These are phyloP conservation scores for Myotis davidii DNA, from an alignment of 2,113 vertebrate genomes.

Conservation along the genomic window DNA sequence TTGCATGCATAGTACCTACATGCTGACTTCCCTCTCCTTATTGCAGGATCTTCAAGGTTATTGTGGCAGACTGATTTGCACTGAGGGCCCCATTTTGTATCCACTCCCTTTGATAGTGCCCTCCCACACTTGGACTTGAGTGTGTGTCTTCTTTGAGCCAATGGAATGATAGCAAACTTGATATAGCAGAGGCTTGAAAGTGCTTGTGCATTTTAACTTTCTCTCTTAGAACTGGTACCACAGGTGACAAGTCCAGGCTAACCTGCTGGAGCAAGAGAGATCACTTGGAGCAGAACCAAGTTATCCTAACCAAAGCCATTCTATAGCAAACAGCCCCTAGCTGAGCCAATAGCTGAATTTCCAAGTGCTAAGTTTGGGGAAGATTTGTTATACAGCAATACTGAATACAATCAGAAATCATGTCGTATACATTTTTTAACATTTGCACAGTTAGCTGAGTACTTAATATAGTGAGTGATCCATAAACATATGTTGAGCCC, in stretches of 20 bases:
- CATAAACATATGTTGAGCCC: not conserved
- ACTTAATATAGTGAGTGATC: not conserved
- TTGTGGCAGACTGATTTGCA: not conserved
- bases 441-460: not conserved
- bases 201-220: not conserved
- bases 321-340: not conserved
- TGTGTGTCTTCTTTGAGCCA: not conserved
- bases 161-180: not conserved
- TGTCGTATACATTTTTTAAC: not conserved
- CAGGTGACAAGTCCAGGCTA: not conserved
- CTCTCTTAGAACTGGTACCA: not conserved
- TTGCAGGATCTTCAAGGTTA: not conserved
- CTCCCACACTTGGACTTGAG: not conserved
- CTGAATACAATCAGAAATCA: not conserved
- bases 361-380: not conserved
- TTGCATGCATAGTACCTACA: rapidly evolving
- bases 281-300: not conserved
- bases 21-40: not conserved
- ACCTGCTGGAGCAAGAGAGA: not conserved
- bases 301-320: not conserved
- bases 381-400: not conserved
- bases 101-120: not conserved
- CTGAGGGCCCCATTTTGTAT: not conserved
- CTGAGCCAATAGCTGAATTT: not conserved
- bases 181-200: not conserved